These are phyloP conservation scores for Mungos mungo DNA, from an alignment of 2,113 vertebrate genomes.

Conservation along the genomic window DNA sequence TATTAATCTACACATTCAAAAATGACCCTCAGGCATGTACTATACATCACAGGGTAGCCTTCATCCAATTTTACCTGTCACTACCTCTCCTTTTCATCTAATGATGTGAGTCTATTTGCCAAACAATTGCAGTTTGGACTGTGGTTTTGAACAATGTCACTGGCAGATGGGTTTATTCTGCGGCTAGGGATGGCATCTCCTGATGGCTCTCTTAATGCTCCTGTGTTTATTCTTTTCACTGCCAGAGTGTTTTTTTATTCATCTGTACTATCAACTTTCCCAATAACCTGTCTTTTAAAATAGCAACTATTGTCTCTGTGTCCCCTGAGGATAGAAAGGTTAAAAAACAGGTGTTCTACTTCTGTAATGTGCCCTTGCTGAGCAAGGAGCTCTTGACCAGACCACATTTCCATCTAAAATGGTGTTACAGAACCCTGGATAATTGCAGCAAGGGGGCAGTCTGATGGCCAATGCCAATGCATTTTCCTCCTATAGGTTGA, in stretches of 20 bases:
- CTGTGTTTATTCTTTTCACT: constrained; percentile 52
- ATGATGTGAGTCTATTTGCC: constrained; percentile 61
- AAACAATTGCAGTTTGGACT: constrained; percentile 53
- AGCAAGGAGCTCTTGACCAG: background rate
- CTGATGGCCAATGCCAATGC: background rate
- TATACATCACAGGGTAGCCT: constrained; percentile 17
- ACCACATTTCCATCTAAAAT: background rate
- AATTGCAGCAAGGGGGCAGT: background rate
- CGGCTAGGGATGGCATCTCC: constrained; percentile 37
- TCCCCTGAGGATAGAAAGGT: constrained; percentile 45
- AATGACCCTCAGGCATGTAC: constrained; percentile 27
- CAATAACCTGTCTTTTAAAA: constrained; percentile 65
- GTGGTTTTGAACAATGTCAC: constrained; percentile 60
- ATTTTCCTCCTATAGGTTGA: background rate
- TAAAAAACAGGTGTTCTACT: constrained; percentile 29
- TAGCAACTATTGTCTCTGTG: constrained; percentile 17
- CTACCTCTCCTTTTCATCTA: constrained; percentile 59
- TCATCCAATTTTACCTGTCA: constrained; percentile 59
- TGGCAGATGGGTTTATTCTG: constrained; percentile 57
- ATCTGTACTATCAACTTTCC: constrained; percentile 54
- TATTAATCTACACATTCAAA: constrained; percentile 35
- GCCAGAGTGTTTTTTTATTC: constrained; percentile 49
- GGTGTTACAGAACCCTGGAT: background rate
- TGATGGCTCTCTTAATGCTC: constrained; percentile 35
- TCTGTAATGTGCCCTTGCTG: background rate